Percentiles rank a stretch among this genome's conserved stretches.
Evolutionary conservation across 2,888 invertebrate genomes (phyloP).

Genomic region (Venusia cambrica): DNA sequence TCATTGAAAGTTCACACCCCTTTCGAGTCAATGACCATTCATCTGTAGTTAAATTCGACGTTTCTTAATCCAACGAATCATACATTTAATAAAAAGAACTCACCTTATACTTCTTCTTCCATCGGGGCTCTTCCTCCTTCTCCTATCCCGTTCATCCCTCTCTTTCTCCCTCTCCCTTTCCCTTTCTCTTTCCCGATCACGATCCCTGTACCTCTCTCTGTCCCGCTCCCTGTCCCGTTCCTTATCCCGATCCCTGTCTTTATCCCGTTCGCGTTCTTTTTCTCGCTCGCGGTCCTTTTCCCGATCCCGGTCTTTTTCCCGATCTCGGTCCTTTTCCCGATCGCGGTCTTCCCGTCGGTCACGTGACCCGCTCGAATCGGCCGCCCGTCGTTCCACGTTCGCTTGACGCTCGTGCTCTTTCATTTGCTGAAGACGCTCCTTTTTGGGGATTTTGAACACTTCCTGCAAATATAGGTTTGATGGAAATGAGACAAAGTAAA

Average conservation of each 20-base stretch:
- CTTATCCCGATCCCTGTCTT: conserved; percentile 49
- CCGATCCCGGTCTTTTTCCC: conserved; percentile 42
- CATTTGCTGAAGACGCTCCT: conserved; percentile 96
- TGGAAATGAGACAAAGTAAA: too few relatives aligned
- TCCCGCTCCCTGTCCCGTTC: conserved; percentile 49
- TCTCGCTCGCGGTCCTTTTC: conserved; percentile 45
- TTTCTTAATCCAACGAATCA: too few relatives aligned
- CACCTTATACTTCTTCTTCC: conserved; percentile 69
- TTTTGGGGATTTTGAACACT: conserved; percentile 95
- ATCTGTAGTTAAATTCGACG: too few relatives aligned
- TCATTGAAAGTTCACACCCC: too few relatives aligned
- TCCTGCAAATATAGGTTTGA: too few relatives aligned
- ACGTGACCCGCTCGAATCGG: conserved; percentile 67
- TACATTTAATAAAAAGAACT: too few relatives aligned
- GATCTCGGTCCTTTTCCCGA: conserved; percentile 42
- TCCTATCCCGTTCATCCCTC: conserved; percentile 57
- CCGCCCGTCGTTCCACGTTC: conserved; percentile 80
- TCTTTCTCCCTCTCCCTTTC: conserved; percentile 53
- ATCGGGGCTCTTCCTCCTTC: conserved; percentile 73
- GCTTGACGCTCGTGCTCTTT: conserved; percentile 97
- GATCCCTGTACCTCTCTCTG: conserved; percentile 41
- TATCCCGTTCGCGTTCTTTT: conserved; percentile 36
- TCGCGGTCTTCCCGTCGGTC: conserved; percentile 59
- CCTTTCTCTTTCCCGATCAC: conserved; percentile 45
- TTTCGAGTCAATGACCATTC: too few relatives aligned